Base-by-base conservation (phyloP, 1,140 invertebrate genomes). In the Bombus picipes region DNA sequence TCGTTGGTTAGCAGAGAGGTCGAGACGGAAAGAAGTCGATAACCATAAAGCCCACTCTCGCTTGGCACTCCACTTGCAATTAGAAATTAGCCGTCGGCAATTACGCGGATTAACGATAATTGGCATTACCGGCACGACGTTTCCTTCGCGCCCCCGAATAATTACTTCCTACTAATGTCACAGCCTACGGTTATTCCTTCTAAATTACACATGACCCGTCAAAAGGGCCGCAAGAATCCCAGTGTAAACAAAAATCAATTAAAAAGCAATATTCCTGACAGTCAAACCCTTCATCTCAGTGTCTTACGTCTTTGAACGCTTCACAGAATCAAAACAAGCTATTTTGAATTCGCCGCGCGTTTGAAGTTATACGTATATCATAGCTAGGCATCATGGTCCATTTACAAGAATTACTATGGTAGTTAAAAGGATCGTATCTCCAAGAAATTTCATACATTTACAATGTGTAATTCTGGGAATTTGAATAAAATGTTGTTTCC, bases 71-170 rank as follows among this genome's bases (percentile, higher is more conserved):
- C 87, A 78, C 84, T 87, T 82, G 78, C 81, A 94, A 94, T 94
- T 93, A 91, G 88, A 88, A 93, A 94, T 94, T 92, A 94, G 91
- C 82, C 85, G 81, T 43, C 87, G 87, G 83, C 90, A 92, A 94
- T 94, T 94, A 93, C 83, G 68, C 74, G 89, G 89, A 94, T 94
- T 92, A 93, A 90, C 86, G 88, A 65, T 93, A 93, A 94, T 94
- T 94, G 93, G 87, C 91, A 91, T 93, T 91, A 91, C 91, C 76
- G 70, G 82, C 88, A 85, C 89, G 85, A 87, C 89, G 89, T 87
- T 77, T 78, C 88, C 87, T 89, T 90, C 59, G 83, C 86, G 84
- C 75, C 77, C 86, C 81, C 74, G 57, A 74, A 81, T 90, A 93
- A 93, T 92, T 91, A 88, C 85, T 59, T 81, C 82, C 84, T 86